phyloP scores from a whole-genome alignment of 2,113 vertebrate species.

The Rhinichthys klamathensis region DNA sequence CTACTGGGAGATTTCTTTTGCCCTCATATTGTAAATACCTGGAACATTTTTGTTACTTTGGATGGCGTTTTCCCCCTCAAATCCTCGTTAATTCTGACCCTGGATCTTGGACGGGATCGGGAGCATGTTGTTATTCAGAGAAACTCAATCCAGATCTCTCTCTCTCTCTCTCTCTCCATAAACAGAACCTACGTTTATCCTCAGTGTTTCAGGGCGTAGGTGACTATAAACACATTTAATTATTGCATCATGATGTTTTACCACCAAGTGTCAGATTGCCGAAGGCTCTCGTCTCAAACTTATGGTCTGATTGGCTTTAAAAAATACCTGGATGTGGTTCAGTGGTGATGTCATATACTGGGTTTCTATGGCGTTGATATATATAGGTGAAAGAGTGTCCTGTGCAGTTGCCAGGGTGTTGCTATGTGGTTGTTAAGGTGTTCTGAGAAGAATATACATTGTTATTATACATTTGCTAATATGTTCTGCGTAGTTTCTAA shows the following conservation, averaged over 20 bases:
- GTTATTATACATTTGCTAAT: not conserved
- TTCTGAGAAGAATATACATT: not conserved
- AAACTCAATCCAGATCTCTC: slow-evolving; percentile 12
- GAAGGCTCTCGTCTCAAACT: not conserved
- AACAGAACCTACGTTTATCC: too few species aligned
- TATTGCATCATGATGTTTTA: not conserved
- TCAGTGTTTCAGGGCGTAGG: too few species aligned
- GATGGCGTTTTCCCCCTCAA: not conserved
- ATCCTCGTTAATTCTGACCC: not conserved
- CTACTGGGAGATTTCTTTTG: too few species aligned
- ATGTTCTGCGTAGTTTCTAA: not conserved
- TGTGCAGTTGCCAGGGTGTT: not conserved
- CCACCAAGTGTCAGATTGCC: not conserved
- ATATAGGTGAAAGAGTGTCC: not conserved
- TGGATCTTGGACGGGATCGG: slow-evolving; percentile 30
- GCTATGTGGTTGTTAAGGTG: not conserved
- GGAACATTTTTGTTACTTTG: not conserved
- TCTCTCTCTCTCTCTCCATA: not conserved
- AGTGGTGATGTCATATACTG: not conserved
- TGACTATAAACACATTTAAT: not conserved
- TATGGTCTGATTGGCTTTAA: too few species aligned
- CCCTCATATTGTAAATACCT: not conserved
- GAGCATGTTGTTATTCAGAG: slow-evolving; percentile 52
- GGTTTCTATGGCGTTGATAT: not conserved
- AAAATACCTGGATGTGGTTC: not conserved